phyloP scores from a whole-genome alignment of 1,140 invertebrate genomes.

The Phymorhynchus buccinoides region DNA sequence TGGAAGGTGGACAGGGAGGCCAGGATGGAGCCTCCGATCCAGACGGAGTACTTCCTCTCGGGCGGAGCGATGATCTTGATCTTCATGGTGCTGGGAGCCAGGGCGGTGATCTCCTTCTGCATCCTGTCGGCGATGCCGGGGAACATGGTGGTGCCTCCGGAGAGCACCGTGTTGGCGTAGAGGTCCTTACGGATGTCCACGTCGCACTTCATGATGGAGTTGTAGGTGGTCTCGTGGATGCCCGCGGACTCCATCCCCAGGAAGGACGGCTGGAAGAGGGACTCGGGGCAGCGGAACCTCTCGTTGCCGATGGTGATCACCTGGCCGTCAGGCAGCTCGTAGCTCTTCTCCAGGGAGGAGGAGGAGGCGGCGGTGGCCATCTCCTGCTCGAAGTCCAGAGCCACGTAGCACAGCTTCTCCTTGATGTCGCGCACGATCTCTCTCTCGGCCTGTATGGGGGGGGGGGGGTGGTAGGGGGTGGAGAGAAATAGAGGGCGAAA shows the following conservation, averaged over 20 bases:
- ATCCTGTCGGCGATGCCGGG: slow-evolving; percentile 80
- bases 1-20: slow-evolving; percentile 80
- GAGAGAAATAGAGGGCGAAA: too few species aligned
- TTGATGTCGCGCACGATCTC: slow-evolving; percentile 95
- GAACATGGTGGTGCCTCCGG: slow-evolving; percentile 87
- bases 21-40: slow-evolving; percentile 76
- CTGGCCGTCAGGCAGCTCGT: too few species aligned
- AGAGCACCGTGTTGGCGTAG: slow-evolving; percentile 93
- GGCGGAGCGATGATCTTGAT: slow-evolving; percentile 71
- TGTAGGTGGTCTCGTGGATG: slow-evolving; percentile 81
- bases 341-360: slow-evolving; percentile 52
- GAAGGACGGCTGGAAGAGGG: slow-evolving; percentile 82
- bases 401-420: too few species aligned
- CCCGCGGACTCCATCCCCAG: slow-evolving; percentile 65
- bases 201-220: slow-evolving; percentile 83
- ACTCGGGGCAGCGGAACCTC: slow-evolving; percentile 69
- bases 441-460: too few species aligned
- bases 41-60: slow-evolving; percentile 69
- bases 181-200: slow-evolving; percentile 92
- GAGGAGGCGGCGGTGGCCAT: slow-evolving; percentile 88
- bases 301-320: slow-evolving; percentile 93
- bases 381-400: slow-evolving; percentile 88
- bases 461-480: too few species aligned
- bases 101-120: slow-evolving; percentile 70
- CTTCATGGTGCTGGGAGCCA: slow-evolving; percentile 57